Evolutionary conservation across 2,888 invertebrate genomes (phyloP).

Genomic region (Drosophila hamatofila): DNA sequence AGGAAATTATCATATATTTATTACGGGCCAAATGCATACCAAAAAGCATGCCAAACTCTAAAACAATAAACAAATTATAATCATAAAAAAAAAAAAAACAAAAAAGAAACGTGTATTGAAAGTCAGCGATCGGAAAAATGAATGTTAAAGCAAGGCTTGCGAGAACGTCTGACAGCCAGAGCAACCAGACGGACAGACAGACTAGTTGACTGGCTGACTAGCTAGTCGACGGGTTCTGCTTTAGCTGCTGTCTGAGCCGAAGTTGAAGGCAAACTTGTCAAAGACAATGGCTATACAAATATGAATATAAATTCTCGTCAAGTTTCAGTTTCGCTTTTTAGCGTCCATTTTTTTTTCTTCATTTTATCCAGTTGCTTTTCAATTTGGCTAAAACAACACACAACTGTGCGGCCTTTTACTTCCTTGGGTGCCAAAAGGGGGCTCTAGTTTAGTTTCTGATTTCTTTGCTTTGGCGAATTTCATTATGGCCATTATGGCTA

Average conservation of each 20-base stretch:
- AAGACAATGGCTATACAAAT: slow-evolving; percentile 69
- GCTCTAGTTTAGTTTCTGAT: slow-evolving; percentile 4
- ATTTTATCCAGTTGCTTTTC: slow-evolving; percentile 11
- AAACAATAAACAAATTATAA: background rate
- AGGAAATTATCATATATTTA: slow-evolving; percentile 59
- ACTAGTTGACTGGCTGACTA: slow-evolving; percentile 5
- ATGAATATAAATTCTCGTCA: slow-evolving; percentile 48
- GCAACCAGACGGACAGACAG: slow-evolving; percentile 21
- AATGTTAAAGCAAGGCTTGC: slow-evolving; percentile 57
- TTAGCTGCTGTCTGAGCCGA: slow-evolving; percentile 59
- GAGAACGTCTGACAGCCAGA: slow-evolving; percentile 45
- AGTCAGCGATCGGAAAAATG: slow-evolving; percentile 73
- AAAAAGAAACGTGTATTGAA: slow-evolving; percentile 48
- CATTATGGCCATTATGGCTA: slow-evolving; percentile 69
- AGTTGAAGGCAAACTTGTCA: slow-evolving; percentile 81
- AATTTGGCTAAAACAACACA: slow-evolving; percentile 13
- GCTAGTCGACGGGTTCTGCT: slow-evolving; percentile 64
- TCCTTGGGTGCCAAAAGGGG: slow-evolving; percentile 53
- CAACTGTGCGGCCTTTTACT: slow-evolving; percentile 65
- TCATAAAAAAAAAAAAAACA: slow-evolving; percentile 7
- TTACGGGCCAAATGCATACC: slow-evolving; percentile 36
- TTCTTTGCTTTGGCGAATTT: slow-evolving; percentile 28
- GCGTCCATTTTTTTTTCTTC: background rate
- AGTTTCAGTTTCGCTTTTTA: slow-evolving; percentile 45
- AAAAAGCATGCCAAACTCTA: slow-evolving; percentile 60